Base-by-base conservation (phyloP, 2,888 invertebrate genomes). In the Epirrhoe alternata region DNA sequence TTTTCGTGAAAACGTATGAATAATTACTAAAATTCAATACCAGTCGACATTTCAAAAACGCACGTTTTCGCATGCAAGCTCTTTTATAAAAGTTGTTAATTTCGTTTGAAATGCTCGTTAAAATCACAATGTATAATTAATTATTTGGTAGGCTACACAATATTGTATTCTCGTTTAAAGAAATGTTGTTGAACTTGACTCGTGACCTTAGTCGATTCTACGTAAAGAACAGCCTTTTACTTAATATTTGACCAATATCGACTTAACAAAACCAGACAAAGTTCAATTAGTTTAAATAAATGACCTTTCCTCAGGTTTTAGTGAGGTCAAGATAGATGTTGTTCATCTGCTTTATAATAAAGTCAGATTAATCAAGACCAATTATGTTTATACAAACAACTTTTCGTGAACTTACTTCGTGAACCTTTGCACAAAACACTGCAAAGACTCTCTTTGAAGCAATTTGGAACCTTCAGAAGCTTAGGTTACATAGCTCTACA, bases 151-250 rank as follows among this genome's bases (percentile, higher is more conserved):
- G 45, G 30, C 17, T 50, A 66, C 63, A 69, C 64, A 65, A 72
- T 71, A 73, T 71, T 66, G 71, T 71, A 68, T 75, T 64, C 58
- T 66, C 66, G 71, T 74, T 70, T 78, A 77, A 24, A 80, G 77
- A 81, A 81, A 78, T 86, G 83, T 83, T 73, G 83, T 84, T 87
- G 83, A 87, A 85, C 85, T 88, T 86, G 84, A 78, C 76, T 78
- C 73, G 74, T 81, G 81, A 84, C 83, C 85, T 86, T 83, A 82
- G 74, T 42, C 68, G 64, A 64, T 66, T 73, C 42, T 69, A 64
- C 47, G 12, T 55, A 59, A 58, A 72, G 49, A 60, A 68, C 69
- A 69, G 71, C 64, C 54, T 69, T 68, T 61, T 54, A 45, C 50
- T 51, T 56, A 69, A 66, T 63, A 69, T 54, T 57, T 59, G 59